Base-by-base conservation (phyloP, 64 coral and sea anemone genomes). In the Stichodactyla helianthus region DNA sequence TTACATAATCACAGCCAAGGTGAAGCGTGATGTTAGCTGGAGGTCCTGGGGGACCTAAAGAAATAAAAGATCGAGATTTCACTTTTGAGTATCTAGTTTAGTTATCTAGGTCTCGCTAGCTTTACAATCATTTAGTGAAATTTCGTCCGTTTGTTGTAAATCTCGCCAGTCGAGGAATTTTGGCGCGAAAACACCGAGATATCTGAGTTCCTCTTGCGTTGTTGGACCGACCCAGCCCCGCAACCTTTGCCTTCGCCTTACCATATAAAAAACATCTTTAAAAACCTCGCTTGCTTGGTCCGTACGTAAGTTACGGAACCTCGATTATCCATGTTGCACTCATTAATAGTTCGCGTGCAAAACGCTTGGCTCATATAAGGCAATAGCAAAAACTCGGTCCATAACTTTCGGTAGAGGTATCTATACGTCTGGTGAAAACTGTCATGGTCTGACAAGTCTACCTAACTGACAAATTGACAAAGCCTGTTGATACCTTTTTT, bases 1-100 rank as follows among this genome's bases (percentile, higher is more conserved):
- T 51, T 54, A 81, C 28, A 6, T 81, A 81, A 54, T 81, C 79
- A 81, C 79, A 81, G 44, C 79, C 79, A 52, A 81, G 44, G 26
- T 15, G 20, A 16, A 81, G 79, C 44, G 44, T 51, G 35, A 81
- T 81, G 10, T 81, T 51, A 20, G 26, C 44, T 54, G 79, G 79
- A 8, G 79, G 79, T 31, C 20, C 79, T 81, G 79, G 44, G 14
- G 0, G 79, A 81, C 28, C 79, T 81, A 81, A 81, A 81, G 12
- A 81, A 28, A 79, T 16, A 51, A 51, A 52, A 16, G 14, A 18
- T 17, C 31, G 26, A 23, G 71, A 58, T 77, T 77, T 77, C n/a
- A 26, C 35, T 77, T 50, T 77, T 77, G 71, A 23, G 71, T 77
- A 26, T 77, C 71, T 50, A 50, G 71, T 77, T 23, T 50, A 50